Base-by-base conservation (phyloP, 2,113 vertebrate species). In the Galbula dea region DNA sequence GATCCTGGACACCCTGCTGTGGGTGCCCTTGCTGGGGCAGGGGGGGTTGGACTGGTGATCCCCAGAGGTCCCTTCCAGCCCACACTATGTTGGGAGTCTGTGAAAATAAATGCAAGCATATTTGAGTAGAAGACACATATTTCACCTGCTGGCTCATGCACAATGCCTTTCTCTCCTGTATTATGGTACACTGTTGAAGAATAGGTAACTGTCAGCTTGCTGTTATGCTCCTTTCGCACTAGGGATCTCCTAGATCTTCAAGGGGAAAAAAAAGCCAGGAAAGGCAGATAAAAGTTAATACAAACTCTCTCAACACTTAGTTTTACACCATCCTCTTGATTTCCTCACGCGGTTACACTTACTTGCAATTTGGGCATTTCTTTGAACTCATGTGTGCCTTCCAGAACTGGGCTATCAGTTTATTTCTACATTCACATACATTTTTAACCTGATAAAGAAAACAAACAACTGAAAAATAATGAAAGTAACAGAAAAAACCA, bases 321-420 rank as follows among this genome's bases (percentile, higher is more conserved):
- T 6, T 59, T 62, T 7, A 65, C 29, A 76, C 2, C 16, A 71
- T 3, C 41, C 13, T 54, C 8, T 57, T 83, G 81, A 32, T 0
- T 83, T 74, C 21, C 41, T 54, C 19, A 2, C 5, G 27, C 7
- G 67, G 4, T 57, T 21, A 48, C 30, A 97, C 98, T 98, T 95
- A 99, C 99, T 97, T 98, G 98, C 99, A 99, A 89, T 98, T 95
- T 18, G 98, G 98, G 79, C 99, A 99, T 83, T 97, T 98, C 95
- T 97, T 98, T 9, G 97, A 90, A 22, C 32, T 75, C 98, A 98
- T 99, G 6, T 99, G 97, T 19, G 67, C 26, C 94, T 89, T 99
- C 99, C 99, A 99, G 92, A 99, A 99, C 29, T 97, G 67, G 26
- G 95, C 93, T 26, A 99, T 97, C 83, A 99, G 96, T 67, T 94